Evolutionary conservation across 2,888 invertebrate genomes (phyloP).

Genomic region (Anarsia innoxiella): DNA sequence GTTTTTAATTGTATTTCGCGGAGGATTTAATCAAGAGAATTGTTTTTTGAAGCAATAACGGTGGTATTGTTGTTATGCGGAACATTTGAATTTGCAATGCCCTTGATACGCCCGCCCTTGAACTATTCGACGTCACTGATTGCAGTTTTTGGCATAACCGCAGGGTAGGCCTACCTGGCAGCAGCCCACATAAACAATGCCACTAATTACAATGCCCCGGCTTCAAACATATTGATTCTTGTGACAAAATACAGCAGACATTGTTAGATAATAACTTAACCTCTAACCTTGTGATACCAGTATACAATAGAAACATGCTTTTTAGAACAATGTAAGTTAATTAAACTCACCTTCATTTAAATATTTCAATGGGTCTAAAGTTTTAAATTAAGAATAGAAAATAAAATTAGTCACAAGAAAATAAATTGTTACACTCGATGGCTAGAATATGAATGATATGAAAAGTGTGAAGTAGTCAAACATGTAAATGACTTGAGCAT

Average conservation of each 20-base stretch:
- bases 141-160: constrained; percentile 23
- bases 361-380: neutral
- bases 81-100: constrained; percentile 20
- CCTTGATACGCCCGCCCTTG: constrained; percentile 65
- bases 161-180: neutral
- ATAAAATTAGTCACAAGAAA: too few relatives aligned
- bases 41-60: constrained; percentile 17
- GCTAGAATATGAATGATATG: constrained; percentile 32
- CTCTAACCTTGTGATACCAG: too few relatives aligned
- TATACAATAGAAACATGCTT: too few relatives aligned
- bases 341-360: constrained; percentile 1
- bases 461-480: constrained; percentile 30
- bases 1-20: constrained; percentile 49
- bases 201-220: neutral
- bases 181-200: neutral
- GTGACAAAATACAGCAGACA: constrained; percentile 9
- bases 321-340: neutral
- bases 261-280: constrained; percentile 59
- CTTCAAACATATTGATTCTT: neutral
- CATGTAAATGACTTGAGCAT: constrained; percentile 36
- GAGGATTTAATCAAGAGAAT: constrained; percentile 14
- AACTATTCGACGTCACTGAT: constrained; percentile 42
- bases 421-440: too few relatives aligned
- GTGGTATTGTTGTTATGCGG: constrained; percentile 8
- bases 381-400: constrained; percentile 15